These are phyloP conservation scores for Tinea semifulvella DNA, from an alignment of 2,888 invertebrate species.

Conservation along the genomic window DNA sequence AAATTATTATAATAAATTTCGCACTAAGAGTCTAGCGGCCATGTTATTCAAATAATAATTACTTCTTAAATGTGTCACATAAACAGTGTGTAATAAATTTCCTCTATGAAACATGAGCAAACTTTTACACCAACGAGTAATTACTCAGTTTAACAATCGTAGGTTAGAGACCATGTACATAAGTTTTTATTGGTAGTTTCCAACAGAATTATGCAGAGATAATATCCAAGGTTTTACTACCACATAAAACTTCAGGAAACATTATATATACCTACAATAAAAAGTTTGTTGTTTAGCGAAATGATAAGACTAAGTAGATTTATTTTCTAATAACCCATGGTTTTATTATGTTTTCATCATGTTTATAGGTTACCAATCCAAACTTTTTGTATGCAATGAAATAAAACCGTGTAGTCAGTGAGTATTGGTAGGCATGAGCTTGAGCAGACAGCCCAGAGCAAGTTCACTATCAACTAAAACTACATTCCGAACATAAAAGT, in stretches of 20 bases:
- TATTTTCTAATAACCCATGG: not conserved
- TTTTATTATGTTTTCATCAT: not conserved
- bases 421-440: not conserved
- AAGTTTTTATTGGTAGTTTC: conserved; percentile 8
- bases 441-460: too few species aligned
- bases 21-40: too few species aligned
- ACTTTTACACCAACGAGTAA: conserved; percentile 2
- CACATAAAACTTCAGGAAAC: conserved; percentile 10
- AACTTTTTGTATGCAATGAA: not conserved
- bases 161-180: not conserved
- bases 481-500: conserved; percentile 13
- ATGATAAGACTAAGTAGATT: too few species aligned
- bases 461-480: conserved; percentile 6
- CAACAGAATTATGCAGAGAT: conserved; percentile 7
- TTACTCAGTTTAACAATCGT: not conserved
- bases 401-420: not conserved
- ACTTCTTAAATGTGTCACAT: too few species aligned
- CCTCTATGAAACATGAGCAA: not conserved
- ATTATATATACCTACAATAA: conserved; percentile 12
- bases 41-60: too few species aligned
- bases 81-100: not conserved
- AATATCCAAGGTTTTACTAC: conserved; percentile 10
- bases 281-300: conserved; percentile 9
- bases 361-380: not conserved
- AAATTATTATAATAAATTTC: too few species aligned